Conservation (phyloP, 2,113 vertebrate genomes). For the Lampris incognitus region DNA sequence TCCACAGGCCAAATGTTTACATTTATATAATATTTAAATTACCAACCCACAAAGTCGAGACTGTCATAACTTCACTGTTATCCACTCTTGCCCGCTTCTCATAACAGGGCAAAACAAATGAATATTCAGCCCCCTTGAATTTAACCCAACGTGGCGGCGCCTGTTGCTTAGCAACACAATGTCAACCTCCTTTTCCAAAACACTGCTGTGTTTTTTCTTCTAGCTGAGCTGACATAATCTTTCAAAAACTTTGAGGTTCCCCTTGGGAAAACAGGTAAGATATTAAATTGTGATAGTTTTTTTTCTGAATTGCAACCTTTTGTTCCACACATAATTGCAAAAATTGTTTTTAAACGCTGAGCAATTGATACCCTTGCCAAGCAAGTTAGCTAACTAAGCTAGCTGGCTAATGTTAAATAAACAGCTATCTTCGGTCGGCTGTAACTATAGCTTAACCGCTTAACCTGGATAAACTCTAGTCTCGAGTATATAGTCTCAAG, state of each 20-base stretch:
- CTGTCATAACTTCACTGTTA: neutral
- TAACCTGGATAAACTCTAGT: too few species aligned
- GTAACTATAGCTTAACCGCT: too few species aligned
- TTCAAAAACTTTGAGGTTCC: neutral
- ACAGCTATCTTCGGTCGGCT: too few species aligned
- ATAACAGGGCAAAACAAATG: neutral
- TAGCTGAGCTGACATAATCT: neutral
- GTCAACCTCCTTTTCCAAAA: conserved; percentile 53
- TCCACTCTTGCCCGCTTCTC: neutral
- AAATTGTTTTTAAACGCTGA: too few species aligned
- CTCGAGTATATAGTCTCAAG: too few species aligned
- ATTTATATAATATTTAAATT: neutral
- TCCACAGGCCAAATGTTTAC: neutral
- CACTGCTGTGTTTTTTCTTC: neutral
- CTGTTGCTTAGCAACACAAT: conserved; percentile 61
- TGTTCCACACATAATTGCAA: too few species aligned
- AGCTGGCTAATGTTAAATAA: too few species aligned
- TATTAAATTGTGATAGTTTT: too few species aligned
- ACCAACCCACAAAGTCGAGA: neutral
- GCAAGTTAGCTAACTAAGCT: too few species aligned
- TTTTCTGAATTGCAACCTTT: too few species aligned
- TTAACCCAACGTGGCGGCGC: conserved; percentile 3
- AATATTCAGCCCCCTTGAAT: neutral
- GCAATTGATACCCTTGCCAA: too few species aligned
- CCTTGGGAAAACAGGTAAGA: conserved; percentile 10